A percentile compares a stretch with the other conserved stretches of the same genome.
These are phyloP conservation scores for Aphaenogaster ashmeadi DNA, from an alignment of 1,140 invertebrate species.

Conservation along the genomic window DNA sequence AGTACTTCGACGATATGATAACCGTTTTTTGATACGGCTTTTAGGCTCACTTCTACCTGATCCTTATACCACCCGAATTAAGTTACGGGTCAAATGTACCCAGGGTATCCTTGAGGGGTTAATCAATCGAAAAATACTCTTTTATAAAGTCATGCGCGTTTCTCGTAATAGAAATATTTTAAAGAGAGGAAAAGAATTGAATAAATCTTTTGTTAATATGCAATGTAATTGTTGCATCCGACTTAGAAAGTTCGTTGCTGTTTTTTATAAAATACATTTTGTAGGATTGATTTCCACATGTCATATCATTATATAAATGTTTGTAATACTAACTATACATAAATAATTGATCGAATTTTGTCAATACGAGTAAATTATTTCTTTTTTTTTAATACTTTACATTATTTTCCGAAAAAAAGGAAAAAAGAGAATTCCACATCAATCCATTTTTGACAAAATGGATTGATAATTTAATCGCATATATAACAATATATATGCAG, in stretches of 20 bases:
- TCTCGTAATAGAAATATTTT: not conserved
- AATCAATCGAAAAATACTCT: not conserved
- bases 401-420: not conserved
- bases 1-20: too few species aligned
- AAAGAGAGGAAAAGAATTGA: not conserved
- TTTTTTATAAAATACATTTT: conserved; percentile 6
- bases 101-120: not conserved
- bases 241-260: not conserved
- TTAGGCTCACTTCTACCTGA: too few species aligned
- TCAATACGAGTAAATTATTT: not conserved
- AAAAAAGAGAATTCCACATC: not conserved
- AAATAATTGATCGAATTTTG: not conserved
- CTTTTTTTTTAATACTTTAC: not conserved
- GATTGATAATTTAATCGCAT: not conserved
- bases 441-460: not conserved
- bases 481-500: not conserved
- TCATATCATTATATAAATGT: not conserved
- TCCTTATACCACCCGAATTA: too few species aligned
- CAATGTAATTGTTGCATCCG: not conserved
- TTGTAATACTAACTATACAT: not conserved
- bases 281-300: not conserved
- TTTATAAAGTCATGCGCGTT: not conserved
- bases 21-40: too few species aligned
- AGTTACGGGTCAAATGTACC: too few species aligned
- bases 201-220: not conserved